Percentiles rank a stretch among this genome's conserved stretches.
These are phyloP conservation scores for Lasioglossum baleicum DNA, from an alignment of 1,140 invertebrate species.

Conservation along the genomic window DNA sequence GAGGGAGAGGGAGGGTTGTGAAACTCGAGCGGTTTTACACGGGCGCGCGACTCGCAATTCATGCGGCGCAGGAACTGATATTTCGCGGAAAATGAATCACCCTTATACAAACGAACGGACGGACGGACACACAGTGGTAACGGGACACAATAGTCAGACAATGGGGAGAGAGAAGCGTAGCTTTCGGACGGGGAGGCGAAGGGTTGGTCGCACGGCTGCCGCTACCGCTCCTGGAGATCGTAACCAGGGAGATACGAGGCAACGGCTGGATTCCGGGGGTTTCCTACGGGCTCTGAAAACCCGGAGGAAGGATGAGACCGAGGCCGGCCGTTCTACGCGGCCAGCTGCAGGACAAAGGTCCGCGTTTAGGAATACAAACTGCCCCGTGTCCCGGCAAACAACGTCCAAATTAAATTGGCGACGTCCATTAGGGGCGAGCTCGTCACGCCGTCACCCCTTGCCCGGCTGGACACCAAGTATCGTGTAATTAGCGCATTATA, in stretches of 20 bases:
- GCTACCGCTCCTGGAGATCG: slow-evolving; percentile 36
- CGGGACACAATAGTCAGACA: slow-evolving; percentile 76
- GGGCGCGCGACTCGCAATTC: slow-evolving; percentile 66
- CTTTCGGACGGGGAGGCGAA: slow-evolving; percentile 51
- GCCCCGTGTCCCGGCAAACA: slow-evolving; percentile 32
- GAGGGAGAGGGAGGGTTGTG: not conserved
- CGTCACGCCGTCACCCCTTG: slow-evolving; percentile 18
- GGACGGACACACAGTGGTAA: slow-evolving; percentile 70
- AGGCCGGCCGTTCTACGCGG: slow-evolving; percentile 23
- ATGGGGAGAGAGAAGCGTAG: slow-evolving; percentile 63
- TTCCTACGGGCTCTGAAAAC: not conserved
- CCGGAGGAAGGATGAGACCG: slow-evolving; percentile 30
- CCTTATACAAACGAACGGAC: slow-evolving; percentile 68
- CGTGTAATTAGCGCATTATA: slow-evolving; percentile 44
- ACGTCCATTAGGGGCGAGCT: slow-evolving; percentile 30
- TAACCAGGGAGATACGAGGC: slow-evolving; percentile 51
- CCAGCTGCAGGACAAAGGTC: slow-evolving; percentile 52
- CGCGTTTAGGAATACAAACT: slow-evolving; percentile 53
- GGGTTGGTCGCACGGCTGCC: not conserved
- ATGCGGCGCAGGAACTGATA: slow-evolving; percentile 76
- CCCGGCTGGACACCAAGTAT: slow-evolving; percentile 36
- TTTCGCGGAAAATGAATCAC: slow-evolving; percentile 78
- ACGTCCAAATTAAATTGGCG: slow-evolving; percentile 52
- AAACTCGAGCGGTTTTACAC: slow-evolving; percentile 58
- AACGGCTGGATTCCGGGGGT: slow-evolving; percentile 48